phyloP scores from a whole-genome alignment of 2,888 invertebrate species.

The Drosophila lutescens region DNA sequence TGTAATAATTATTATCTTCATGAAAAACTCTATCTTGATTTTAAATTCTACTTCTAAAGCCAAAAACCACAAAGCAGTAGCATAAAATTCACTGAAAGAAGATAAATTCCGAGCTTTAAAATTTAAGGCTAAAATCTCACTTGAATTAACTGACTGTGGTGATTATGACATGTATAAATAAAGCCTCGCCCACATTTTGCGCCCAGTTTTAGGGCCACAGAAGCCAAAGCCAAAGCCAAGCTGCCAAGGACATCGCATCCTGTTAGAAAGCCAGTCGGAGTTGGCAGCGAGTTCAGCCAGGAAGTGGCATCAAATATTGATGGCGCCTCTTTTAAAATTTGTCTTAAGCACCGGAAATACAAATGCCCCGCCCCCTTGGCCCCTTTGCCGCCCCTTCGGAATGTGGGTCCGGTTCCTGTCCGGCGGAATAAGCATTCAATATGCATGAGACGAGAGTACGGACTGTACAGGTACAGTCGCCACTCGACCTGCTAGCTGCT shows the following conservation, averaged over 20 bases:
- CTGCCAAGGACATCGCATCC: slow-evolving; percentile 30
- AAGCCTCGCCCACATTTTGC: neutral
- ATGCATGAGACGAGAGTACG: slow-evolving; percentile 51
- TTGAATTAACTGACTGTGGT: slow-evolving; percentile 57
- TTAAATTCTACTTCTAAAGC: neutral
- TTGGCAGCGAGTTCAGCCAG: slow-evolving; percentile 43
- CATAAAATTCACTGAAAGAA: too few relatives aligned
- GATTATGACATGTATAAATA: slow-evolving; percentile 50
- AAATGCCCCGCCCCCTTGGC: slow-evolving; percentile 53
- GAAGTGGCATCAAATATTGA: slow-evolving; percentile 72
- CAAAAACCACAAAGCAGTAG: neutral
- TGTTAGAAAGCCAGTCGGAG: slow-evolving; percentile 26
- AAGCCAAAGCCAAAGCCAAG: neutral
- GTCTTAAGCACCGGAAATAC: slow-evolving; percentile 79
- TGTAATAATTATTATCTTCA: too few relatives aligned
- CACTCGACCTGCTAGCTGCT: neutral
- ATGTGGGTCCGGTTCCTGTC: slow-evolving; percentile 36
- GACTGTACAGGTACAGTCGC: slow-evolving; percentile 5
- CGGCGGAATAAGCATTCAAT: slow-evolving; percentile 52
- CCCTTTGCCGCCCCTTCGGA: neutral
- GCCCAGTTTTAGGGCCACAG: neutral
- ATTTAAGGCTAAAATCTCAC: slow-evolving; percentile 40
- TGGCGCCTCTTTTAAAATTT: slow-evolving; percentile 76
- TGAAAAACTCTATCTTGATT: too few relatives aligned
- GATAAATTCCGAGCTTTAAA: neutral